Conservation (phyloP, 2,888 invertebrate genomes). For the Drosophila ustulata region DNA sequence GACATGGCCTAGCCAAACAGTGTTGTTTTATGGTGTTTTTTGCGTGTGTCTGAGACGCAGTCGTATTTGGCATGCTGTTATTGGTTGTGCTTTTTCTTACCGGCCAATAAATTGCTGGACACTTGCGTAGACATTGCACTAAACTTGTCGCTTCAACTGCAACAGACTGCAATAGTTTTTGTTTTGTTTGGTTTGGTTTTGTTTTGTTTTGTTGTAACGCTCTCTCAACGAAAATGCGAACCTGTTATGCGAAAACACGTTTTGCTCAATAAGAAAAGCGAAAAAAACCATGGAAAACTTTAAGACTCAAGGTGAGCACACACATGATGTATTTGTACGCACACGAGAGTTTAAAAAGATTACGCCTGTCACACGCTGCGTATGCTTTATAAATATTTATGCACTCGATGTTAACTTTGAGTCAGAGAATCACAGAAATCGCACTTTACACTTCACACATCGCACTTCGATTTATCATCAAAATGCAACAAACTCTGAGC, state of each 20-base stretch:
- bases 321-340: constrained; percentile 26
- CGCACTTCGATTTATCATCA: constrained; percentile 19
- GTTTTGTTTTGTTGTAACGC: constrained; percentile 23
- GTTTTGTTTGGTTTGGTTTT: constrained; percentile 2
- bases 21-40: constrained; percentile 22
- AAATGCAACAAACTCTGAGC: constrained; percentile 33
- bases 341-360: constrained; percentile 21
- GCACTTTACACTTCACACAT: constrained; percentile 39
- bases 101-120: constrained; percentile 78
- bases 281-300: constrained; percentile 26
- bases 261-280: constrained; percentile 34
- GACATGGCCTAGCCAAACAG: constrained; percentile 46
- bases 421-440: constrained; percentile 12
- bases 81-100: constrained; percentile 62
- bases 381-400: constrained; percentile 77
- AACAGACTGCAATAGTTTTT: constrained; percentile 9
- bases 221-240: constrained; percentile 37
- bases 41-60: constrained; percentile 6
- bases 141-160: constrained; percentile 14
- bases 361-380: constrained; percentile 64
- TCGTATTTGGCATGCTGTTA: constrained; percentile 38
- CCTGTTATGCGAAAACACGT: constrained; percentile 73
- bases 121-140: constrained; percentile 80
- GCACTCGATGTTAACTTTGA: constrained; percentile 48
- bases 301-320: constrained; percentile 60